These are phyloP conservation scores for Oxytorus armatus DNA, from an alignment of 2,888 invertebrate genomes.

Conservation along the genomic window DNA sequence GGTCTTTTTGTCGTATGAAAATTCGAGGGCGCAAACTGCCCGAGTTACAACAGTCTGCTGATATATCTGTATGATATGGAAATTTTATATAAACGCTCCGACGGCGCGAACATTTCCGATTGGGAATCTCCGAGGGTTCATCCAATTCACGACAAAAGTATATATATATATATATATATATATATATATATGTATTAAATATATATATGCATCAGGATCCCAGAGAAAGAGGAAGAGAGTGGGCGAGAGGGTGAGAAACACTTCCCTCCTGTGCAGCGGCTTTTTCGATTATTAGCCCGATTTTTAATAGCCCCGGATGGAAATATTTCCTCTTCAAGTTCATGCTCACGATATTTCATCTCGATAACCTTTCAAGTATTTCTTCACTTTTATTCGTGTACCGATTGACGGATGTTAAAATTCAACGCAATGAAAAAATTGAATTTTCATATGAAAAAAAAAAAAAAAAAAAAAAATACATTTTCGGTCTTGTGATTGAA, in stretches of 20 bases:
- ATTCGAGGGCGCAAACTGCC: too few species aligned
- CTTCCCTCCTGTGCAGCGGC: background rate
- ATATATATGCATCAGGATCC: constrained; percentile 26
- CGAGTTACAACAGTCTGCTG: too few species aligned
- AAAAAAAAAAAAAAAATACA: too few species aligned
- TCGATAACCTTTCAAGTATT: background rate
- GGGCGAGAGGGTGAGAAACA: background rate
- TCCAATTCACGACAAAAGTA: constrained; percentile 59
- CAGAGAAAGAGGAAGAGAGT: background rate
- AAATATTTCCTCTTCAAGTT: constrained; percentile 17
- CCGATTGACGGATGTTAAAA: too few species aligned
- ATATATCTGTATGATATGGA: constrained; percentile 38
- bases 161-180: too few species aligned
- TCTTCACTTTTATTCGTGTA: background rate
- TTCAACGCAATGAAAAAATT: too few species aligned
- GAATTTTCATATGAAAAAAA: too few species aligned
- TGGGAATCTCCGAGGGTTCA: constrained; percentile 53
- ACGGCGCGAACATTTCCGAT: constrained; percentile 58
- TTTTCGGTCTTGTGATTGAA: too few species aligned
- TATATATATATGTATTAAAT: too few species aligned
- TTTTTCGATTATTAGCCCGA: constrained; percentile 35
- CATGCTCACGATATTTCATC: constrained; percentile 16
- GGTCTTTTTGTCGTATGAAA: too few species aligned
- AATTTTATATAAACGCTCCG: constrained; percentile 61
- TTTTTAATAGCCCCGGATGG: constrained; percentile 33